phyloP scores from a whole-genome alignment of 2,113 vertebrate species.

The Pelobates fuscus region DNA sequence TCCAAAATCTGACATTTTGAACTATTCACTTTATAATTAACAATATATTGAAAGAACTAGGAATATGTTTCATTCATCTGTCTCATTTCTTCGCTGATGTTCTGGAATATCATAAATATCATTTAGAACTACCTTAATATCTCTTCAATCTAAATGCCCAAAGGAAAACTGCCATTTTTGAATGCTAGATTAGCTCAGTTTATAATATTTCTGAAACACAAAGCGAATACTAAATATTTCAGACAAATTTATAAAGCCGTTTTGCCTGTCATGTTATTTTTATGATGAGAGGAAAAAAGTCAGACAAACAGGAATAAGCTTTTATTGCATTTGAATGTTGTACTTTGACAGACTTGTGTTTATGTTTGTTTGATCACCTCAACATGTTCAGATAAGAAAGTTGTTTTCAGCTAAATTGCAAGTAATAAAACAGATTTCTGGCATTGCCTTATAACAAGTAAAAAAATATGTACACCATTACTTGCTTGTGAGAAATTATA shows the following conservation, averaged over 20 bases:
- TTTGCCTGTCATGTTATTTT: slow-evolving; percentile 47
- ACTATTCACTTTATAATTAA: slow-evolving; percentile 38
- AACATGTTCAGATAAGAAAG: slow-evolving; percentile 20
- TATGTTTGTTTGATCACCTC: slow-evolving; percentile 44
- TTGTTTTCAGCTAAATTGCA: slow-evolving; percentile 37
- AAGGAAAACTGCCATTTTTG: slow-evolving; percentile 38
- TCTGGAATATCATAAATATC: slow-evolving; percentile 41
- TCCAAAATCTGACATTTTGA: slow-evolving; percentile 5
- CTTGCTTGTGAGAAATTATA: too few relatives aligned
- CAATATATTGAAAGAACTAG: slow-evolving; percentile 25
- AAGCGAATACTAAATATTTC: slow-evolving; percentile 46
- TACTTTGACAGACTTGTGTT: slow-evolving; percentile 29
- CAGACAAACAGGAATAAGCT: slow-evolving; percentile 39
- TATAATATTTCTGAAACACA: slow-evolving; percentile 37
- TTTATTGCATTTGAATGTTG: slow-evolving; percentile 41
- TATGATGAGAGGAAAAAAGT: slow-evolving; percentile 29
- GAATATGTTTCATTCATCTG: slow-evolving; percentile 24
- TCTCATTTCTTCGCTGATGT: slow-evolving; percentile 34
- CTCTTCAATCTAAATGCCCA: slow-evolving; percentile 40
- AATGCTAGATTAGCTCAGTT: slow-evolving; percentile 31
- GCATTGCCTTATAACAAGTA: slow-evolving; percentile 36
- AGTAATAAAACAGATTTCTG: slow-evolving; percentile 37
- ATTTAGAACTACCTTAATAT: slow-evolving; percentile 41
- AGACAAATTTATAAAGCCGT: slow-evolving; percentile 47
- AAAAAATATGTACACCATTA: neutral